These are phyloP conservation scores for Spatulosminthurus flaviceps DNA, from an alignment of 2,888 invertebrate species.

Conservation along the genomic window DNA sequence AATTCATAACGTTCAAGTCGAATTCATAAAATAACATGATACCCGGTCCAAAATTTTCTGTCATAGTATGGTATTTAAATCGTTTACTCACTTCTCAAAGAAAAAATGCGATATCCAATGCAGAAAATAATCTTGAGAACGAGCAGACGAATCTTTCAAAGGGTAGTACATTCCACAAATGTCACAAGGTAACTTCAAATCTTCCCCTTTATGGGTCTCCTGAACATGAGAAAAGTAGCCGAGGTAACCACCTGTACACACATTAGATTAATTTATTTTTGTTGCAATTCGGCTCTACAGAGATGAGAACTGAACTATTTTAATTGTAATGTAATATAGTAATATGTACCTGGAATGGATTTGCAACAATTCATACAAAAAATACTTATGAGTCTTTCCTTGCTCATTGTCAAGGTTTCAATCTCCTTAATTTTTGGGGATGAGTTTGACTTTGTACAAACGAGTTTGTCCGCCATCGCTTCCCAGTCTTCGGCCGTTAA, in stretches of 20 bases:
- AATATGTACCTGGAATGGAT: conserved; percentile 37
- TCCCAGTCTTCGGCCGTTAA: conserved; percentile 36
- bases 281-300: background rate
- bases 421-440: conserved; percentile 45
- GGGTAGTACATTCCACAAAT: conserved; percentile 45
- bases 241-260: conserved; percentile 32
- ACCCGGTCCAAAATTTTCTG: background rate
- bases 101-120: conserved; percentile 46
- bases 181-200: conserved; percentile 40
- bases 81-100: conserved; percentile 46
- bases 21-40: too few species aligned
- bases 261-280: conserved; percentile 8
- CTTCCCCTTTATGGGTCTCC: conserved; percentile 9
- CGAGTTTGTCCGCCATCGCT: conserved; percentile 37
- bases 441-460: conserved; percentile 40
- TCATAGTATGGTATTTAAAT: too few species aligned
- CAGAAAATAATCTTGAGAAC: conserved; percentile 34
- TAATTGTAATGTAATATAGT: background rate
- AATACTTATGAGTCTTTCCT: conserved; percentile 37
- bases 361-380: conserved; percentile 43
- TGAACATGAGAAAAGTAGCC: conserved; percentile 31
- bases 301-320: too few species aligned
- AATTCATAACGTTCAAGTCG: background rate
- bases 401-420: conserved; percentile 26
- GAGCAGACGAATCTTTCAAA: conserved; percentile 40